Evolutionary conservation across 1,140 invertebrate genomes (phyloP).

Genomic region (Tetramorium parvispinum): DNA sequence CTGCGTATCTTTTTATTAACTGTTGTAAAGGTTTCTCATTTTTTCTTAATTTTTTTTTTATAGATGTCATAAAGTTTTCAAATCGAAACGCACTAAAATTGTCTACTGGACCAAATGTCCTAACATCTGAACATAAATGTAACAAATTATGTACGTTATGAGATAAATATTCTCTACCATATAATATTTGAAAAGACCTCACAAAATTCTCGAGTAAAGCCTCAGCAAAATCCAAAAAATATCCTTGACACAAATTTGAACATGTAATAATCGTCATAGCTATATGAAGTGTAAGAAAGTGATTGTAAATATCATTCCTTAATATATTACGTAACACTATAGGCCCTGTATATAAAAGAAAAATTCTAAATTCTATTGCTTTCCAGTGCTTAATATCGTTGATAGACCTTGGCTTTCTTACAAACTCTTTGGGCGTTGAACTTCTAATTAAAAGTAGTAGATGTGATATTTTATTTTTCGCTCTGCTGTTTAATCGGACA

Average conservation of each 20-base stretch:
- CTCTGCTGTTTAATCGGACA: too few relatives aligned
- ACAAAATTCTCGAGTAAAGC: not conserved
- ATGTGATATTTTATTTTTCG: conserved; percentile 9
- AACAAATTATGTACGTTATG: conserved; percentile 9
- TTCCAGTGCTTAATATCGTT: not conserved
- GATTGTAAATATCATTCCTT: not conserved
- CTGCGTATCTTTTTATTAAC: not conserved
- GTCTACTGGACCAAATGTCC: not conserved
- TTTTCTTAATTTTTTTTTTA: not conserved
- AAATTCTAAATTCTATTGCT: not conserved
- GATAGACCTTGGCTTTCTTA: conserved; percentile 1
- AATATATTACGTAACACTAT: not conserved
- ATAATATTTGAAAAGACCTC: not conserved
- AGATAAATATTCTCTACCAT: conserved; percentile 3
- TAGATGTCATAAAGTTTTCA: not conserved
- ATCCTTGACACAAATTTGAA: not conserved
- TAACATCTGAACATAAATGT: conserved; percentile 12
- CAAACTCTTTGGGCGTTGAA: not conserved
- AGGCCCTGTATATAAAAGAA: conserved; percentile 2
- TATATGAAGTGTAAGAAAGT: not conserved
- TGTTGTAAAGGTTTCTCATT: not conserved
- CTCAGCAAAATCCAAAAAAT: not conserved
- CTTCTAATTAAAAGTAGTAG: not conserved
- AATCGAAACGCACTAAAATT: not conserved
- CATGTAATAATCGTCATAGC: not conserved